phyloP scores from a whole-genome alignment of 92 coral and sea anemone species.

The Nematostella vectensis region DNA sequence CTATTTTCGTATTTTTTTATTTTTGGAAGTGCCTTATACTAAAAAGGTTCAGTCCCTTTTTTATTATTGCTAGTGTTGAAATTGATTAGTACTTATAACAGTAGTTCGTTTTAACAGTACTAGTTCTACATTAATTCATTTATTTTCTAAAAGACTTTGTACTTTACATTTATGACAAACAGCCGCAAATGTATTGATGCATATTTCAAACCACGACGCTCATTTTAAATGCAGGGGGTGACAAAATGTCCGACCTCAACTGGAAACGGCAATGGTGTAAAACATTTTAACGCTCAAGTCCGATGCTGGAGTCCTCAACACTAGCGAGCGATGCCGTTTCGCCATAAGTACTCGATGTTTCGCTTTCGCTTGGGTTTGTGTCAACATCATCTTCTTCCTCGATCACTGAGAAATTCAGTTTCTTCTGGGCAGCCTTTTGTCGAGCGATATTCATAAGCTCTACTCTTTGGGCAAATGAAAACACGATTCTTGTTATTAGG shows the following conservation, averaged over 20 bases:
- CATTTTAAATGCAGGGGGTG: not conserved
- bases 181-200: no score
- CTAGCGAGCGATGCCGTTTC: slow-evolving; percentile 23
- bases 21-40: no score
- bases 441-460: slow-evolving; percentile 51
- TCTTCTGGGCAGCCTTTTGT: slow-evolving; percentile 18
- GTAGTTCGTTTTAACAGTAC: no score
- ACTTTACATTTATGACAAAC: no score
- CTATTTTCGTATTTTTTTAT: no score
- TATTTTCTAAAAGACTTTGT: no score
- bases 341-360: slow-evolving; percentile 5
- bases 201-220: slow-evolving; percentile 9
- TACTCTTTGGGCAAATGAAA: slow-evolving; percentile 86
- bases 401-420: slow-evolving; percentile 29
- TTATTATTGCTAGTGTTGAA: no score
- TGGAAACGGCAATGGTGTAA: no score
- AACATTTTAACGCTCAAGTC: slow-evolving; percentile 32
- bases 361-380: slow-evolving; percentile 13
- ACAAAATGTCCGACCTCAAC: no score
- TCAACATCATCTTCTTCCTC: slow-evolving; percentile 48
- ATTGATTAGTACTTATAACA: no score
- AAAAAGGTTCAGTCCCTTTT: no score
- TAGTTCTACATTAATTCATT: no score
- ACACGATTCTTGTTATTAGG: slow-evolving; percentile 81
- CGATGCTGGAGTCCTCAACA: slow-evolving; percentile 16